phyloP scores from a whole-genome alignment of 2,888 invertebrate species.

The Lagria hirta region DNA sequence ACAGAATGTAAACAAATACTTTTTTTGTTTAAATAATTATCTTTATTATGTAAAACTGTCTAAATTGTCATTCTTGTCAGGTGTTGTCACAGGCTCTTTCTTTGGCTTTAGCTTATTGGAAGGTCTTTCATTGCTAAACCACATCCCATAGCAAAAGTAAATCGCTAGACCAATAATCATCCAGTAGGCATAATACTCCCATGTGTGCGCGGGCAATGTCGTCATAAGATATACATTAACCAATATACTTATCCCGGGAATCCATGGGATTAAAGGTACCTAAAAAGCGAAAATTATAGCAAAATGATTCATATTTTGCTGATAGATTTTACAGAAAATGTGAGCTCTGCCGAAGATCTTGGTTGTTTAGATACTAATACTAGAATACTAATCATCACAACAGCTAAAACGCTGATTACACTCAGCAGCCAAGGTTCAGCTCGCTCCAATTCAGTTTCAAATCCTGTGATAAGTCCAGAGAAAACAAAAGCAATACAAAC shows the following conservation, averaged over 20 bases:
- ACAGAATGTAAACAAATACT: too few relatives aligned
- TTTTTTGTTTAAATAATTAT: too few relatives aligned
- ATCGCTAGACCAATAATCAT: slow-evolving; percentile 70
- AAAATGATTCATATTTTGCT: slow-evolving; percentile 5
- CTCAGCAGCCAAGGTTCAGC: slow-evolving; percentile 47
- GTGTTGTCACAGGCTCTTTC: too few relatives aligned
- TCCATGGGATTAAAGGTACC: slow-evolving; percentile 81
- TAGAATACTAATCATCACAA: slow-evolving; percentile 54
- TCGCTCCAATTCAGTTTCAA: slow-evolving; percentile 46
- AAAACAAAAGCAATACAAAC: slow-evolving; percentile 47
- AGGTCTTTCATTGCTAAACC: slow-evolving; percentile 63
- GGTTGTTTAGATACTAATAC: slow-evolving; percentile 59
- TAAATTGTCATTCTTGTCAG: too few relatives aligned
- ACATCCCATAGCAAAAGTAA: slow-evolving; percentile 72
- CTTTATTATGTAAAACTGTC: too few relatives aligned
- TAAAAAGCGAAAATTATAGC: slow-evolving; percentile 51
- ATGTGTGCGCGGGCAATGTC: slow-evolving; percentile 73
- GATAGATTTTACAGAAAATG: slow-evolving; percentile 60
- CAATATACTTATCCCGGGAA: slow-evolving; percentile 79
- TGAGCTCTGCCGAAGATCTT: slow-evolving; percentile 61
- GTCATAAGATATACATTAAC: slow-evolving; percentile 86
- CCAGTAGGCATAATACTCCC: slow-evolving; percentile 82
- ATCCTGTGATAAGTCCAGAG: slow-evolving; percentile 46
- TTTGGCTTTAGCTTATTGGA: too few relatives aligned
- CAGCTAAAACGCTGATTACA: slow-evolving; percentile 45